A percentile compares a stretch with the other conserved stretches of the same genome.
Conservation (phyloP, 2,797 vertebrate species). For the Tangara arthus region DNA sequence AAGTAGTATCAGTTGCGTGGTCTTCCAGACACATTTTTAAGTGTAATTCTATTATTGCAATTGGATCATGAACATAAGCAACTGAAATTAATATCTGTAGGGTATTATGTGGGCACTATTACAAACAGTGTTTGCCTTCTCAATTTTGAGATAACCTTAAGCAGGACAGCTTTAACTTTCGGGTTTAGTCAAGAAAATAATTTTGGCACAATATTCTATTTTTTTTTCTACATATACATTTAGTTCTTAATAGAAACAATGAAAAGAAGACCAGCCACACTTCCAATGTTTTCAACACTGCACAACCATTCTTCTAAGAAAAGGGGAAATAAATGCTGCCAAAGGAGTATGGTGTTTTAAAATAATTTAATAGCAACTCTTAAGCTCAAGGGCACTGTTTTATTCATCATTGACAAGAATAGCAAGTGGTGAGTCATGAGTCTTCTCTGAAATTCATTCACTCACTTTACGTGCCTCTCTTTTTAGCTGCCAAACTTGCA, state of each 20-base stretch:
- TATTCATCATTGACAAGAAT: slow-evolving; percentile 30
- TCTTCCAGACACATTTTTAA: neutral
- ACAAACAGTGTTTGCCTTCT: neutral
- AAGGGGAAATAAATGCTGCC: neutral
- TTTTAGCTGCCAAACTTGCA: neutral
- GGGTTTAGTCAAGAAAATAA: neutral
- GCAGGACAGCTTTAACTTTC: neutral
- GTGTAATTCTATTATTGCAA: neutral
- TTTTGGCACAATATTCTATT: neutral
- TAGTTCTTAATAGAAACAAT: neutral
- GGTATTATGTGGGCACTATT: neutral
- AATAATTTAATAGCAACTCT: neutral
- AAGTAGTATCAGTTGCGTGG: neutral
- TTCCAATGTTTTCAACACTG: neutral
- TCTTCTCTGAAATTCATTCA: slow-evolving; percentile 34
- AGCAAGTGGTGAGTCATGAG: slow-evolving; percentile 35
- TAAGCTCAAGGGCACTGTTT: slow-evolving; percentile 10
- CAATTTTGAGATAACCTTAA: neutral
- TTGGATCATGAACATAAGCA: neutral
- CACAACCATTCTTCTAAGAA: neutral
- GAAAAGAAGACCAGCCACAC: neutral
- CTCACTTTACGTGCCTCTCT: neutral
- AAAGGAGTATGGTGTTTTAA: neutral
- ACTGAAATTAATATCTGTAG: neutral
- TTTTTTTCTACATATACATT: neutral